Conservation (phyloP, 2,113 vertebrate genomes). For the Gambusia affinis region DNA sequence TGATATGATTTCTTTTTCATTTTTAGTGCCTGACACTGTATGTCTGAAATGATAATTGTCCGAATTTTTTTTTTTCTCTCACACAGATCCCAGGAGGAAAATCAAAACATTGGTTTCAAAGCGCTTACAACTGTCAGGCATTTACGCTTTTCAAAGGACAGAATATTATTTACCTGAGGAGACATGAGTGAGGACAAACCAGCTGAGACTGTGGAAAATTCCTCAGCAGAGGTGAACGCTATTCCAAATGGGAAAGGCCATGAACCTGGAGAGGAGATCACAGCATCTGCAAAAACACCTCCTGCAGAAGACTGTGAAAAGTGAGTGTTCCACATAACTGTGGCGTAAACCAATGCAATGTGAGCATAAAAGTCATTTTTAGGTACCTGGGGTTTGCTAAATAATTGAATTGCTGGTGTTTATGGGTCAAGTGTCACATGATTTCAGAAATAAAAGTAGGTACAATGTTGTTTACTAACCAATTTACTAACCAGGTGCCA, state of each 20-base stretch:
- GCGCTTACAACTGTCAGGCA: background rate
- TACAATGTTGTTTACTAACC: background rate
- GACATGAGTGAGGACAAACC: constrained; percentile 72
- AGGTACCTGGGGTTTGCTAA: background rate
- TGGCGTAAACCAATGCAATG: background rate
- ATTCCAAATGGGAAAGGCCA: constrained; percentile 83
- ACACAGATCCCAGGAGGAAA: constrained; percentile 46
- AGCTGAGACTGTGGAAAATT: constrained; percentile 59
- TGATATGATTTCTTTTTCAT: too few relatives aligned
- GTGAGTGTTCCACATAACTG: constrained; percentile 66
- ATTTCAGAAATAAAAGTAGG: background rate
- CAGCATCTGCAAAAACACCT: constrained; percentile 61
- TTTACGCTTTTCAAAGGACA: constrained; percentile 9
- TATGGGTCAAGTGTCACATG: background rate
- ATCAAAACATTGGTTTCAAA: constrained; percentile 1
- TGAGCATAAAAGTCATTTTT: background rate
- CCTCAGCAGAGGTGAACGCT: constrained; percentile 67
- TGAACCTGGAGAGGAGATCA: constrained; percentile 69
- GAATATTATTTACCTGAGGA: constrained; percentile 24
- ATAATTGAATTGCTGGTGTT: background rate
- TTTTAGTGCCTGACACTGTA: too few relatives aligned
- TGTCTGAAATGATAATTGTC: constrained; percentile 5
- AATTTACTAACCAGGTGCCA: background rate
- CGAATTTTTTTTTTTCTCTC: background rate
- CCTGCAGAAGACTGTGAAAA: constrained; percentile 67